Conservation (phyloP, 2,797 vertebrate species). For the Chaetophractus vellerosus region DNA sequence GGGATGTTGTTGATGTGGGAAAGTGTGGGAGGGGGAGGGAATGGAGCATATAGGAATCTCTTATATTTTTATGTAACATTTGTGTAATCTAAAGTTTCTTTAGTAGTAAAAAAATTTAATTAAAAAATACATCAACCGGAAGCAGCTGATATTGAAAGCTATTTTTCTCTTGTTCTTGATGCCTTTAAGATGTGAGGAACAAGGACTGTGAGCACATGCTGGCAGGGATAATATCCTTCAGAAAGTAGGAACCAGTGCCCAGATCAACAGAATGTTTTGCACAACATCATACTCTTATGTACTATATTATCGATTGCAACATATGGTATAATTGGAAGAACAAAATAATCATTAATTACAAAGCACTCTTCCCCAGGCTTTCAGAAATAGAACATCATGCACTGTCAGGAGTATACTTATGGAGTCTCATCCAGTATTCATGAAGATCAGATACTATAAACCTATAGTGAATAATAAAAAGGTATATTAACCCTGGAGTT, state of each 20-base stretch:
- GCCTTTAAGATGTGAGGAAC: background rate
- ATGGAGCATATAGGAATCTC: too few relatives aligned
- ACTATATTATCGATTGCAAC: constrained; percentile 43
- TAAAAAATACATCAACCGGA: background rate
- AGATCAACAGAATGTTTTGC: background rate
- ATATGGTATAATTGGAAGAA: constrained; percentile 62
- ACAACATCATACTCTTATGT: background rate
- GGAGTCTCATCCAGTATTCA: constrained; percentile 37
- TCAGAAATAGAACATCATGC: constrained; percentile 66
- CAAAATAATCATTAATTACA: constrained; percentile 74
- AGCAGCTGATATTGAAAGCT: background rate
- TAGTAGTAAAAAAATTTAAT: too few relatives aligned
- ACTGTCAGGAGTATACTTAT: background rate
- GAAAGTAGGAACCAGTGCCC: background rate
- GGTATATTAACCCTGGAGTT: background rate
- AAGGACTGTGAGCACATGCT: background rate
- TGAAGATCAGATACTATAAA: constrained; percentile 42
- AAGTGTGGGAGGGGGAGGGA: too few relatives aligned
- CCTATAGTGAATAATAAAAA: constrained; percentile 46
- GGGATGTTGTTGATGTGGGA: too few relatives aligned
- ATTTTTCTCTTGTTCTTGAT: background rate
- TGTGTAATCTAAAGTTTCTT: too few relatives aligned
- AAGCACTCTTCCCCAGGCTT: background rate
- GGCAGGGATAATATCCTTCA: constrained; percentile 1
- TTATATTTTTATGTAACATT: too few relatives aligned